Percentiles rank a stretch among this genome's conserved stretches.
Evolutionary conservation across 2,113 vertebrate species (phyloP).

Genomic region (Artemisiospiza belli): DNA sequence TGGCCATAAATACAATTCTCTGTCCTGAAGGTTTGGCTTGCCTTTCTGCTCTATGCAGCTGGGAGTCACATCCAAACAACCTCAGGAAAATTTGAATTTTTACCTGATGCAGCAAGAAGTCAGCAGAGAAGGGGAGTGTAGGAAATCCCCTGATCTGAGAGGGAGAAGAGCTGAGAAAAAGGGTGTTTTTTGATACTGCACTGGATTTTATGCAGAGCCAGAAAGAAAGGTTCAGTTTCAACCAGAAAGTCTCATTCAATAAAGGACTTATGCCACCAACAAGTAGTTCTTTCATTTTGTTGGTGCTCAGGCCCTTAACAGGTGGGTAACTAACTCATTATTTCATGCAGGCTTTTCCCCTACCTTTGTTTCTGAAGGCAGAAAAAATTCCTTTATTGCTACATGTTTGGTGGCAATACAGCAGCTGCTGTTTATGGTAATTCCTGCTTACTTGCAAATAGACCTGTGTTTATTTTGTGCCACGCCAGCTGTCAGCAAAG

Average conservation of each 20-base stretch:
- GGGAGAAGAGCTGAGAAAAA: background rate
- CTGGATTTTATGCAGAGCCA: background rate
- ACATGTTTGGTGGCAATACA: constrained; percentile 30
- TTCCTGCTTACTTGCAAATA: constrained; percentile 77
- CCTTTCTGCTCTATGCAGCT: background rate
- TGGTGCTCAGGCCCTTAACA: constrained; percentile 11
- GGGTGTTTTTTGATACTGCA: background rate
- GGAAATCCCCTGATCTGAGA: background rate
- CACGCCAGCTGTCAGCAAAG: constrained; percentile 77
- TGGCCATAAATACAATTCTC: background rate
- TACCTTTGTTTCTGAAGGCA: constrained; percentile 57
- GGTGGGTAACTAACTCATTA: constrained; percentile 64
- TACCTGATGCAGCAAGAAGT: background rate
- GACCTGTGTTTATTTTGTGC: constrained; percentile 74
- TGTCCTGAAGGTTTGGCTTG: background rate
- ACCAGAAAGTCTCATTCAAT: background rate
- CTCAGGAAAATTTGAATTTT: background rate
- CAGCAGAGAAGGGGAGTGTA: background rate
- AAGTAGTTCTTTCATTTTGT: background rate
- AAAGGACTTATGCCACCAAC: background rate
- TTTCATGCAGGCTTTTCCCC: constrained; percentile 24
- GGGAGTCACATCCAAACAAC: background rate
- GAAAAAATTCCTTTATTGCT: constrained; percentile 42
- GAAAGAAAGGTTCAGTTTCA: constrained; percentile 20
- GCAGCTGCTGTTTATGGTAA: constrained; percentile 78